Percentiles rank a stretch among this genome's conserved stretches.
phyloP scores from a whole-genome alignment of 2,888 invertebrate genomes.

The Gandaritis pyraliata region DNA sequence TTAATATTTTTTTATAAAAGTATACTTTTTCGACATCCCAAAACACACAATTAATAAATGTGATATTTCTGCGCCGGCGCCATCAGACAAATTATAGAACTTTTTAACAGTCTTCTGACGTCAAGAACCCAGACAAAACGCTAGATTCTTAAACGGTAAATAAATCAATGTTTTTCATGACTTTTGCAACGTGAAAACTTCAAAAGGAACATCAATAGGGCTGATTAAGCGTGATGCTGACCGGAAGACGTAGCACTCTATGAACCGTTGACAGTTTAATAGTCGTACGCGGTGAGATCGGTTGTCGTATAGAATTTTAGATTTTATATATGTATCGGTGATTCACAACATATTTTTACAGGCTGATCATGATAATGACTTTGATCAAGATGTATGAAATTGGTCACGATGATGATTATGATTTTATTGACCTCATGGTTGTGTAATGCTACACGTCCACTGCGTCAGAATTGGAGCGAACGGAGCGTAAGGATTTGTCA shows the following conservation, averaged over 20 bases:
- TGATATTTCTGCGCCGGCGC: slow-evolving; percentile 30
- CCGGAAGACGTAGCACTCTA: slow-evolving; percentile 10
- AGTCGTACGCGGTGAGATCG: neutral
- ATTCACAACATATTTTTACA: too few species aligned
- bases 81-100: slow-evolving; percentile 31
- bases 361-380: too few species aligned
- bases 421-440: too few species aligned
- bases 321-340: neutral
- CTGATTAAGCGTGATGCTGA: slow-evolving; percentile 13
- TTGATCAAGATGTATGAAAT: too few species aligned
- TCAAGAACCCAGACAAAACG: slow-evolving; percentile 15
- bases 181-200: slow-evolving; percentile 16
- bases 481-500: too few species aligned
- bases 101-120: slow-evolving; percentile 29
- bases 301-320: neutral
- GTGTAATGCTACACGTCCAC: too few species aligned
- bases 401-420: too few species aligned
- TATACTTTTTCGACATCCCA: neutral
- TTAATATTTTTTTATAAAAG: neutral
- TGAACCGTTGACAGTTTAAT: slow-evolving; percentile 10
- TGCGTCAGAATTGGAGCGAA: too few species aligned
- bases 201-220: slow-evolving; percentile 25
- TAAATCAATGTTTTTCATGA: slow-evolving; percentile 26
- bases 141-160: slow-evolving; percentile 19
- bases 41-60: neutral